Percentiles rank a stretch among this genome's conserved stretches.
Evolutionary conservation across 2,888 invertebrate genomes (phyloP).

Genomic region (Eledona agricola): DNA sequence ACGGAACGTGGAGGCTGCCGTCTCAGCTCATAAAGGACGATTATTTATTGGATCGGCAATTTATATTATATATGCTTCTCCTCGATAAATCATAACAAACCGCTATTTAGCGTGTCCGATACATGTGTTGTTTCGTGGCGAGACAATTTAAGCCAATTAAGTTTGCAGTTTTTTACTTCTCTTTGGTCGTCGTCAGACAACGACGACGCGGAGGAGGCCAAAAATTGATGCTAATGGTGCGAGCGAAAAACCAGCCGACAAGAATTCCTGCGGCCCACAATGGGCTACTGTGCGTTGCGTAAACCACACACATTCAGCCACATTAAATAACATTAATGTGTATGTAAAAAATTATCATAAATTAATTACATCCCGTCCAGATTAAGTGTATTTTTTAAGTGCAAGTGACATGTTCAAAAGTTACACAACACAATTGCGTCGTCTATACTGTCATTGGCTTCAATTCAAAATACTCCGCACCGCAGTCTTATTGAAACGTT

Average conservation of each 20-base stretch:
- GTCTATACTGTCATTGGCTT: no score
- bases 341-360: no score
- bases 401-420: no score
- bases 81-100: constrained; percentile 36
- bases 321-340: no score
- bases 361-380: no score
- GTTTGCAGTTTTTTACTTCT: constrained; percentile 28
- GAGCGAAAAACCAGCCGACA: no score
- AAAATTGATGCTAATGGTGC: constrained; percentile 12
- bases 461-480: neutral
- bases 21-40: constrained; percentile 38
- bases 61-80: constrained; percentile 31
- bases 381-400: no score
- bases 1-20: constrained; percentile 31
- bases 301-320: no score
- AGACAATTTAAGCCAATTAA: constrained; percentile 34
- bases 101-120: constrained; percentile 29
- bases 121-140: constrained; percentile 32
- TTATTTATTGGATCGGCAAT: constrained; percentile 34
- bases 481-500: constrained; percentile 2
- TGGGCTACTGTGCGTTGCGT: no score
- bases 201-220: constrained; percentile 14
- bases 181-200: constrained; percentile 10
- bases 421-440: no score
- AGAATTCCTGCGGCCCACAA: no score